A percentile compares a stretch with the other conserved stretches of the same genome.
Conservation (phyloP, 2,797 vertebrate genomes). For the Saxicola maurus region DNA sequence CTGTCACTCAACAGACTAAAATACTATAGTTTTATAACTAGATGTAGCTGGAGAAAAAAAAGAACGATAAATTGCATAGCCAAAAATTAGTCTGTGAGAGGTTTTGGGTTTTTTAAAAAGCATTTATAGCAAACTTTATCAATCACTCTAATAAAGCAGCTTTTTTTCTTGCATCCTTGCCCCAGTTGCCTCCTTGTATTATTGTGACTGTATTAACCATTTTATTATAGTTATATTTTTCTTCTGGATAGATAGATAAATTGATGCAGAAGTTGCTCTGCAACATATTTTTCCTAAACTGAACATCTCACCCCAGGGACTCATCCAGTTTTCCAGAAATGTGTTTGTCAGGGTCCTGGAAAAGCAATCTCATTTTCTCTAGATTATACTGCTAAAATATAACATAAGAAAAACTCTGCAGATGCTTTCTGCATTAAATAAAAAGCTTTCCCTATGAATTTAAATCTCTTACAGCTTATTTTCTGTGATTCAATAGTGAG, state of each 20-base stretch:
- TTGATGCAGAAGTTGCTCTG: not conserved
- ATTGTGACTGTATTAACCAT: not conserved
- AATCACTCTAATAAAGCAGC: not conserved
- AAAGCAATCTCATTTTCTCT: not conserved
- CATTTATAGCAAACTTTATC: not conserved
- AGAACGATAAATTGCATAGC: not conserved
- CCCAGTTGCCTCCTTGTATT: not conserved
- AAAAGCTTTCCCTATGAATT: constrained; percentile 14
- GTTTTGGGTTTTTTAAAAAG: not conserved
- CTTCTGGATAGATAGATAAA: not conserved
- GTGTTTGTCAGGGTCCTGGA: not conserved
- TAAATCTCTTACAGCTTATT: constrained; percentile 1
- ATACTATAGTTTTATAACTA: not conserved
- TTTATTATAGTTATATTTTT: not conserved
- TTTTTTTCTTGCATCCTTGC: not conserved
- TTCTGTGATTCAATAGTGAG: constrained; percentile 4
- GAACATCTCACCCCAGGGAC: not conserved
- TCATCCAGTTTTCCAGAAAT: not conserved
- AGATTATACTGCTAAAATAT: not conserved
- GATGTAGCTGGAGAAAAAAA: not conserved
- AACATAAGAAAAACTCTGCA: not conserved
- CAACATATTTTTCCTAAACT: not conserved
- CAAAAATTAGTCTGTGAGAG: not conserved
- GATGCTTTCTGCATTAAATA: constrained; percentile 34
- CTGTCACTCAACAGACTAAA: not conserved